phyloP scores from a whole-genome alignment of 2,888 invertebrate genomes.

The Ichneumoninae sp. region DNA sequence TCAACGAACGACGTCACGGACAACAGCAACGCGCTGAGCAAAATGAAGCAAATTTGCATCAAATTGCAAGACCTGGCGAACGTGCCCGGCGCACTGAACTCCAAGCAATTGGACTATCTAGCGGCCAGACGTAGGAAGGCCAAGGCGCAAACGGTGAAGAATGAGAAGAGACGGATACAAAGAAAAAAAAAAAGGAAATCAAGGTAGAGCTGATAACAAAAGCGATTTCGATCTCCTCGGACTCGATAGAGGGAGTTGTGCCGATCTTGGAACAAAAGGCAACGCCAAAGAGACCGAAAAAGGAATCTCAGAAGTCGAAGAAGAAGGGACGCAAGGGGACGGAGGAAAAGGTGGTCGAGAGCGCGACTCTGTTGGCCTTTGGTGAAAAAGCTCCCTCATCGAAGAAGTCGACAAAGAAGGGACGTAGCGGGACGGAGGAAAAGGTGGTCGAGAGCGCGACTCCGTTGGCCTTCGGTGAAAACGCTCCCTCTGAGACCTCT shows the following conservation, averaged over 20 bases:
- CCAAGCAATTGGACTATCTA: background rate
- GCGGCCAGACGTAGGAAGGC: background rate
- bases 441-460: background rate
- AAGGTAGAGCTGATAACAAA: background rate
- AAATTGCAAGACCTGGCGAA: background rate
- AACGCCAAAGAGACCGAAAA: background rate
- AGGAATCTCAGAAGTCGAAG: background rate
- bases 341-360: no score
- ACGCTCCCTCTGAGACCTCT: background rate
- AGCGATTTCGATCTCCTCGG: background rate
- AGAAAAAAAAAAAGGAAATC: background rate
- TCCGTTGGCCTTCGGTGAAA: background rate
- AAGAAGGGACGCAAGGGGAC: background rate
- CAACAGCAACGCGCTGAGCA: background rate
- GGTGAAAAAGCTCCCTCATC: no score
- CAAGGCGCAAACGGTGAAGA: background rate
- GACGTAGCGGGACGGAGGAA: background rate
- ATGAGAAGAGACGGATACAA: background rate
- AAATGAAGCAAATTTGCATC: background rate
- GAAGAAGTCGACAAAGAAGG: no score
- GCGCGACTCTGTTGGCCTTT: no score
- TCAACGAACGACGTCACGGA: background rate
- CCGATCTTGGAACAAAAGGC: background rate
- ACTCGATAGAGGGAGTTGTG: background rate
- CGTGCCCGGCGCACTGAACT: background rate